Evolutionary conservation across 2,797 vertebrate genomes (phyloP).

Genomic region (Gambusia yucatana): DNA sequence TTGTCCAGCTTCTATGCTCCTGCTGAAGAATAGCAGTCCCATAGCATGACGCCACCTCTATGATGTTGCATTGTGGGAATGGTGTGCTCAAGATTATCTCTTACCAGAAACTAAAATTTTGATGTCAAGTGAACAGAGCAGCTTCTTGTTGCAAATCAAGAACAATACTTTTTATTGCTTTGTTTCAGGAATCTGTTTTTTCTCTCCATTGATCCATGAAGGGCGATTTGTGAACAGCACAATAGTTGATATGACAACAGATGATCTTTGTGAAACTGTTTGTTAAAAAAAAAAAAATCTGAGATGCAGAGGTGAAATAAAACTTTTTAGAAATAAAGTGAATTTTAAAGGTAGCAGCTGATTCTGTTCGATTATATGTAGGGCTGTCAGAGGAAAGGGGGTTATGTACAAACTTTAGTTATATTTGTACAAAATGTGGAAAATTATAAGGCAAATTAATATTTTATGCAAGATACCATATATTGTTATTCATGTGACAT

Average conservation of each 20-base stretch:
- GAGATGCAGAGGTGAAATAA: no score
- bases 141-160: not conserved
- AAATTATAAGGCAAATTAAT: not conserved
- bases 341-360: not conserved
- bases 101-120: not conserved
- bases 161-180: not conserved
- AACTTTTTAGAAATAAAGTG: no score
- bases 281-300: not conserved
- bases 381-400: not conserved
- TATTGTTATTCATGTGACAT: not conserved
- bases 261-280: not conserved
- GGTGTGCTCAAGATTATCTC: not conserved
- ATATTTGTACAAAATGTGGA: not conserved
- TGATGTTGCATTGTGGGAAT: not conserved
- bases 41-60: not conserved
- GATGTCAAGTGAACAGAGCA: not conserved
- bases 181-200: not conserved
- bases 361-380: not conserved
- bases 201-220: not conserved
- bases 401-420: not conserved
- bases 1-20: not conserved
- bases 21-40: not conserved
- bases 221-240: not conserved
- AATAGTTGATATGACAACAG: not conserved
- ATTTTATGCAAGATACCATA: not conserved